Evolutionary conservation across 1,140 invertebrate genomes (phyloP).

Genomic region (Drosophila nannoptera): DNA sequence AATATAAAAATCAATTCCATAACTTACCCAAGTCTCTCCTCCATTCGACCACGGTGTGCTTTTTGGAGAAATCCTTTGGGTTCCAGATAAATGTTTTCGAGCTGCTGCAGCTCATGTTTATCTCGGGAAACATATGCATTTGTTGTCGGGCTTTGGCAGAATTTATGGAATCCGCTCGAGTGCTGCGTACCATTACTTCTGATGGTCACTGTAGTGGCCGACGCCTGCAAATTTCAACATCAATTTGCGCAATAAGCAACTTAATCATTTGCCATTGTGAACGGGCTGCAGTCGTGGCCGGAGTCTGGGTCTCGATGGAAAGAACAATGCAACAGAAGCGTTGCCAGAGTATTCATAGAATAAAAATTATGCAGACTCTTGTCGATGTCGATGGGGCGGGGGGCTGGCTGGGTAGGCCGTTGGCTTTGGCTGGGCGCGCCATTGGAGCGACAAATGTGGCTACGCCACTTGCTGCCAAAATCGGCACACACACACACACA

Average conservation of each 20-base stretch:
- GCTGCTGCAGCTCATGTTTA: too few species aligned
- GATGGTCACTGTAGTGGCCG: slow-evolving; percentile 1
- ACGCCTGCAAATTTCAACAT: slow-evolving; percentile 49
- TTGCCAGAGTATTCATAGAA: slow-evolving; percentile 60
- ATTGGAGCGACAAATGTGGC: slow-evolving; percentile 74
- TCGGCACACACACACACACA: slow-evolving; percentile 45
- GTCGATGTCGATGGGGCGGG: slow-evolving; percentile 20
- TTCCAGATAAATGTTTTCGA: too few species aligned
- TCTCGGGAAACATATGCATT: background rate
- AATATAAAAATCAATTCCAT: too few species aligned
- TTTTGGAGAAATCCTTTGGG: too few species aligned
- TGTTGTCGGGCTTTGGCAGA: background rate
- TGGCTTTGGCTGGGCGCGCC: slow-evolving; percentile 2
- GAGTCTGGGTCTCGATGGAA: background rate
- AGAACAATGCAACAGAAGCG: slow-evolving; percentile 37
- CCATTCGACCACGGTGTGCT: too few species aligned
- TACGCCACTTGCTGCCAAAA: slow-evolving; percentile 75
- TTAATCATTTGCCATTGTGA: slow-evolving; percentile 75
- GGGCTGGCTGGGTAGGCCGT: background rate
- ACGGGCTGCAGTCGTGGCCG: slow-evolving; percentile 28
- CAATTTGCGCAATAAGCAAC: slow-evolving; percentile 76
- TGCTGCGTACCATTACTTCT: slow-evolving; percentile 9
- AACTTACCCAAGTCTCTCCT: too few species aligned
- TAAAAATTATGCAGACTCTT: slow-evolving; percentile 74
- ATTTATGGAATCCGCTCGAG: background rate